Evolutionary conservation across 2,797 vertebrate species (phyloP).

Genomic region (Todus mexicanus): DNA sequence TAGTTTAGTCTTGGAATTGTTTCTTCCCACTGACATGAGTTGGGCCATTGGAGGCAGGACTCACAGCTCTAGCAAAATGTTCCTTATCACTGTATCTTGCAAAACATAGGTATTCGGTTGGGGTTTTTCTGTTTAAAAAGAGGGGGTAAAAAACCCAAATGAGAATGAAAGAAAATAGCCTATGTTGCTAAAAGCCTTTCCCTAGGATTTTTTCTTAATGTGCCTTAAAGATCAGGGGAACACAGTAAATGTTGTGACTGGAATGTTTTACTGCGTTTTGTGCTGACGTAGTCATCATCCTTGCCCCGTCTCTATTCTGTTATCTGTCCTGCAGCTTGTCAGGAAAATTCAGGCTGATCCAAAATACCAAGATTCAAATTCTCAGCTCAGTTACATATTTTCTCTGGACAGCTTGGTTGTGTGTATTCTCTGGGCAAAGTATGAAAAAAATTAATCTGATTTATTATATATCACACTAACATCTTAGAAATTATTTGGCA

Average conservation of each 20-base stretch:
- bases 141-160: not conserved
- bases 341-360: not conserved
- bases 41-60: not conserved
- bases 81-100: not conserved
- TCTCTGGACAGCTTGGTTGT: not conserved
- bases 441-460: not conserved
- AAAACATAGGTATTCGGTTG: not conserved
- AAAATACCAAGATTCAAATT: constrained; percentile 8
- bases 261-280: not conserved
- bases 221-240: not conserved
- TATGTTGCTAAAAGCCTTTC: not conserved
- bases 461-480: not conserved
- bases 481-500: not conserved
- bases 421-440: not conserved
- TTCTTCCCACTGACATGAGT: not conserved
- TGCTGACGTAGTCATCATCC: not conserved
- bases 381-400: not conserved
- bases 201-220: not conserved
- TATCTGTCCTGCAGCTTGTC: not conserved
- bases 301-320: not conserved
- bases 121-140: not conserved
- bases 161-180: not conserved
- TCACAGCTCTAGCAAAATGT: not conserved
- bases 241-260: not conserved
- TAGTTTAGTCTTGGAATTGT: not conserved